phyloP scores from a whole-genome alignment of 2,888 invertebrate genomes.

The Dicyrtomina minuta region DNA sequence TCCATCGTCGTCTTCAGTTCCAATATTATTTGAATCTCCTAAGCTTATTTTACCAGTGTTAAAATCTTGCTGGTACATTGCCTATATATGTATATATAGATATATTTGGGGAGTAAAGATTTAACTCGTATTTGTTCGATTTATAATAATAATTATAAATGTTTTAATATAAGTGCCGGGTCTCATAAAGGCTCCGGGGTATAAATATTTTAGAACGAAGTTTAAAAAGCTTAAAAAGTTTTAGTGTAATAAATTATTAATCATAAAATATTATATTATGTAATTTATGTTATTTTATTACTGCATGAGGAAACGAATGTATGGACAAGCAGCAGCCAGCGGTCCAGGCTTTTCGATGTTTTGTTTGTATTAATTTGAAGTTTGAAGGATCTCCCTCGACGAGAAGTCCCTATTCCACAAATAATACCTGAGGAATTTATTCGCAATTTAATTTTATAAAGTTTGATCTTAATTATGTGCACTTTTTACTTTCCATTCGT shows the following conservation, averaged over 20 bases:
- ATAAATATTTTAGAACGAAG: too few relatives aligned
- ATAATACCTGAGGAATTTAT: too few relatives aligned
- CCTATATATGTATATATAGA: too few relatives aligned
- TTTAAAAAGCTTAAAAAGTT: too few relatives aligned
- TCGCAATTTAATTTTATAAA: too few relatives aligned
- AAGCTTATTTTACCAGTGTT: constrained; percentile 29
- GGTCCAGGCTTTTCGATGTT: constrained; percentile 55
- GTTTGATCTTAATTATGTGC: too few relatives aligned
- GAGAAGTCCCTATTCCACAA: constrained; percentile 56
- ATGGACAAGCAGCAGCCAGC: constrained; percentile 55
- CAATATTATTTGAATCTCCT: background rate
- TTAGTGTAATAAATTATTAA: too few relatives aligned
- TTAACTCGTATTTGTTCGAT: background rate
- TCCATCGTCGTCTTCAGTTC: background rate
- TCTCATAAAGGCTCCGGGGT: too few relatives aligned
- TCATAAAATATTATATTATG: too few relatives aligned
- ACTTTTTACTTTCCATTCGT: constrained; percentile 56
- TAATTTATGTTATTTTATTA: too few relatives aligned
- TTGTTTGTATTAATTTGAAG: constrained; percentile 53
- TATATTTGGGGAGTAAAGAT: background rate
- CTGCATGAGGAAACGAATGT: constrained; percentile 43
- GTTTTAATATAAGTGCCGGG: too few relatives aligned
- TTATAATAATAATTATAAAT: too few relatives aligned
- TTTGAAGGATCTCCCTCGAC: constrained; percentile 56
- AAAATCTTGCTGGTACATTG: constrained; percentile 4